Percentiles rank a stretch among this genome's conserved stretches.
phyloP scores from a whole-genome alignment of 2,888 invertebrate genomes.

The Adelognathus sp. region DNA sequence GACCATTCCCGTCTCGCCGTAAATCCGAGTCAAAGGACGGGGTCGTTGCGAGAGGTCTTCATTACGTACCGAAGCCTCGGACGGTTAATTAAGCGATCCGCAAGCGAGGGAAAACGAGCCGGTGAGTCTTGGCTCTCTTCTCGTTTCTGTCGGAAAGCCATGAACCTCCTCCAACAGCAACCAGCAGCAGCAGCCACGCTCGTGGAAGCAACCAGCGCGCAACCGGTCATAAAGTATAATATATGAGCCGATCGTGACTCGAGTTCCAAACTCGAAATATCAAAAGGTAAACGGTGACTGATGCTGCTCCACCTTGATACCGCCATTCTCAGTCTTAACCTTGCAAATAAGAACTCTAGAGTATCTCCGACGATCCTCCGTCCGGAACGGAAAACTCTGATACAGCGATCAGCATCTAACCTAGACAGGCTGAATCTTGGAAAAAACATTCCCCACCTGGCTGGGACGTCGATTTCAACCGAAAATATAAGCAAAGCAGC shows the following conservation, averaged over 20 bases:
- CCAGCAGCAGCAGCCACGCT: conserved; percentile 34
- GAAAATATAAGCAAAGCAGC: conserved; percentile 17
- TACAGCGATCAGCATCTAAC: background rate
- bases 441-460: background rate
- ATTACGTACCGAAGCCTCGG: conserved; percentile 68
- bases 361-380: no score
- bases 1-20: conserved; percentile 46
- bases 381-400: no score
- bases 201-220: conserved; percentile 37
- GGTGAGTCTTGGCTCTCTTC: conserved; percentile 41
- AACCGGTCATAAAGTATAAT: conserved; percentile 57
- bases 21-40: conserved; percentile 70
- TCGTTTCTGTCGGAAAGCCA: conserved; percentile 14
- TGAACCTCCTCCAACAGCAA: conserved; percentile 24
- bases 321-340: conserved; percentile 9
- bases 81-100: conserved; percentile 65
- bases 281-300: conserved; percentile 41
- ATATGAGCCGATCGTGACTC: conserved; percentile 59
- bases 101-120: conserved; percentile 58
- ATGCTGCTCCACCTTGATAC: conserved; percentile 51
- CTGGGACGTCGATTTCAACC: background rate
- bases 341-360: conserved; percentile 20
- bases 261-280: conserved; percentile 46
- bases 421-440: background rate
- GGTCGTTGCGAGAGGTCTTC: conserved; percentile 66